Evolutionary conservation across 92 coral and sea anemone species (phyloP).

Genomic region (Heteractis magnifica): DNA sequence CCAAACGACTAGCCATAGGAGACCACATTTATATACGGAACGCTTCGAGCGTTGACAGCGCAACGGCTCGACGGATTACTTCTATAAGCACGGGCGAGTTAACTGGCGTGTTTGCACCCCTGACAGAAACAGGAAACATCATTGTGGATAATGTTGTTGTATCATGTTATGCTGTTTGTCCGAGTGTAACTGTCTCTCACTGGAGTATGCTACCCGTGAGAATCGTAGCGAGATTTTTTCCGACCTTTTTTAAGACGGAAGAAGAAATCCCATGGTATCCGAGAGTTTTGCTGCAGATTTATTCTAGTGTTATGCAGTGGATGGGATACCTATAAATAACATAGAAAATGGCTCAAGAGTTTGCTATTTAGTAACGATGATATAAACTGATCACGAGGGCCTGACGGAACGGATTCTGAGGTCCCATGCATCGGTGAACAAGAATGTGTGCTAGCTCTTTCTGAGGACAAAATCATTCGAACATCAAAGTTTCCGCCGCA

Average conservation of each 20-base stretch:
- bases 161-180: constrained; percentile 86
- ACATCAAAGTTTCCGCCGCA: constrained; percentile 24
- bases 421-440: background rate
- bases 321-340: background rate
- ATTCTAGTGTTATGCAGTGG: background rate
- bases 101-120: constrained; percentile 84
- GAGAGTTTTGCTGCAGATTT: constrained; percentile 20
- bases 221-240: constrained; percentile 49
- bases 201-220: constrained; percentile 85
- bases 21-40: constrained; percentile 70
- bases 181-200: constrained; percentile 65
- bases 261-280: constrained; percentile 91
- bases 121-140: constrained; percentile 90
- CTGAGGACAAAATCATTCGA: constrained; percentile 12
- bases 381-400: background rate
- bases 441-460: background rate
- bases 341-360: background rate
- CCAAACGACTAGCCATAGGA: constrained; percentile 65
- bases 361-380: background rate
- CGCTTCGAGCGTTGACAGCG: constrained; percentile 32
- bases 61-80: constrained; percentile 65
- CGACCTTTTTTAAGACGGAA: constrained; percentile 47
- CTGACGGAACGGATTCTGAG: too few relatives aligned
- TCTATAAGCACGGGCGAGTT: constrained; percentile 28
- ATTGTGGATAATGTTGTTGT: constrained; percentile 73